Evolutionary conservation across 1,140 invertebrate species (phyloP).

Genomic region (Streblospio benedicti): DNA sequence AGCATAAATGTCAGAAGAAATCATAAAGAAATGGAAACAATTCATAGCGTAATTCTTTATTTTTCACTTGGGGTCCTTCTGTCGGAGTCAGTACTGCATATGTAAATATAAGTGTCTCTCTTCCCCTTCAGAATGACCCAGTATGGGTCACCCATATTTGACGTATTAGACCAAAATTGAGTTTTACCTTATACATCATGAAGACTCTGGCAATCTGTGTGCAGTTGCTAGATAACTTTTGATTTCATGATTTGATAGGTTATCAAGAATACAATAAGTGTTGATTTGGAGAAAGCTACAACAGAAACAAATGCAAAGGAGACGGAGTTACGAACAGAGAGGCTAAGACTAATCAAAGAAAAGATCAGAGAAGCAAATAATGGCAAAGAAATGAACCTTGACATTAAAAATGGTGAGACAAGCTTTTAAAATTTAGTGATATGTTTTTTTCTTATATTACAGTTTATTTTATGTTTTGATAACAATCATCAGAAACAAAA

Average conservation of each 20-base stretch:
- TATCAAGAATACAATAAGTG: conserved; percentile 41
- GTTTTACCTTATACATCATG: neutral
- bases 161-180: neutral
- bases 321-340: conserved; percentile 37
- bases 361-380: conserved; percentile 34
- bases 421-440: no score
- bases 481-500: no score
- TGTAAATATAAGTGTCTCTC: no score
- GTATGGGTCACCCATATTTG: neutral
- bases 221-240: neutral
- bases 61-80: no score
- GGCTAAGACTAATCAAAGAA: conserved; percentile 36
- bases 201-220: neutral
- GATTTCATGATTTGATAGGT: conserved; percentile 29
- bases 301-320: conserved; percentile 33
- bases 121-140: neutral
- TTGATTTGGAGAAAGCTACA: conserved; percentile 37
- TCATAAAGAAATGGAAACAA: no score
- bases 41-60: no score
- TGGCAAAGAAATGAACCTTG: conserved; percentile 18
- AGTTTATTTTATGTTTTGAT: no score
- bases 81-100: no score
- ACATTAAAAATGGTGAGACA: conserved; percentile 2
- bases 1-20: no score
- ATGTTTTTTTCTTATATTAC: no score